phyloP scores from a whole-genome alignment of 2,797 vertebrate genomes.

The Lindbergichthys nudifrons region DNA sequence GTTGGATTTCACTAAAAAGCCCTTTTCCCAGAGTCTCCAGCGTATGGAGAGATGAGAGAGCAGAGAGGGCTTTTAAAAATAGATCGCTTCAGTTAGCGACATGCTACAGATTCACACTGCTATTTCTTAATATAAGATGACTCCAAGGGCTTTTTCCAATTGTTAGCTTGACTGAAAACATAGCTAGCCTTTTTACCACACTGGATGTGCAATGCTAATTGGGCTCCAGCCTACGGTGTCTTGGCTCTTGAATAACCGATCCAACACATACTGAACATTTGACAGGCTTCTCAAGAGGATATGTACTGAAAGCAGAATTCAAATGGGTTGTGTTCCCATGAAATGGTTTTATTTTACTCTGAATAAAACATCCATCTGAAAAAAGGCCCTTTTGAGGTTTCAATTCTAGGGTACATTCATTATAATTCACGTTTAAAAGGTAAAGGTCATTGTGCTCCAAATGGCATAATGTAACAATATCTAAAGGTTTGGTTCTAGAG shows the following conservation, averaged over 20 bases:
- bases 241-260: constrained; percentile 45
- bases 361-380: constrained; percentile 8
- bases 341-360: neutral
- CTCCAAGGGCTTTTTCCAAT: constrained; percentile 59
- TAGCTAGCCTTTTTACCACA: constrained; percentile 42
- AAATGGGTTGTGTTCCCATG: neutral
- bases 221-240: constrained; percentile 24
- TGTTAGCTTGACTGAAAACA: constrained; percentile 55
- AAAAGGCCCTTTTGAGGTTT: neutral
- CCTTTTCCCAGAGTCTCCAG: constrained; percentile 77
- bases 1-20: constrained; percentile 86
- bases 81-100: constrained; percentile 77
- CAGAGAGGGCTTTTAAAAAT: constrained; percentile 77
- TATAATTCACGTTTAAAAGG: neutral
- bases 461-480: neutral
- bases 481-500: neutral
- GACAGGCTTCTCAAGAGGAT: constrained; percentile 17
- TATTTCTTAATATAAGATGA: constrained; percentile 64
- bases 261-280: constrained; percentile 27
- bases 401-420: neutral
- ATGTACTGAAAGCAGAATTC: constrained; percentile 10
- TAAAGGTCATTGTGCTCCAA: neutral
- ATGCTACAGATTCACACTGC: constrained; percentile 69
- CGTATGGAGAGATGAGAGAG: constrained; percentile 65
- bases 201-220: constrained; percentile 40